Base-by-base conservation (phyloP, 2,888 invertebrate species). In the Alviniconcha strummeri region DNA sequence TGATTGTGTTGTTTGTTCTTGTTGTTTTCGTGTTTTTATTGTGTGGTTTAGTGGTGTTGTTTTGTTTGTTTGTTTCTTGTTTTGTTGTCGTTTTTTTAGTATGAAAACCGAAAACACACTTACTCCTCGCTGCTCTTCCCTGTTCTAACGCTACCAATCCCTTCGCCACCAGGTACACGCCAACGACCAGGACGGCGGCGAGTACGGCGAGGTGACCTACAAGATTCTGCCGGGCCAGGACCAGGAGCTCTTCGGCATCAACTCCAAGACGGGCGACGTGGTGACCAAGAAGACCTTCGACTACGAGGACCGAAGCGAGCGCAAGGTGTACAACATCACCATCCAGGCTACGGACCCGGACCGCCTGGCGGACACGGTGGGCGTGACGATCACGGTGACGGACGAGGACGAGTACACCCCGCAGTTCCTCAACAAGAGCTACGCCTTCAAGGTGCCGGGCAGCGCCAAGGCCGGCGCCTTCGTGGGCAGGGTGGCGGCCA, bases 321-420 rank as follows among this genome's bases (percentile, higher is more conserved):
- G 76, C 7, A 82, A 85, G 19, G 96, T 96, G 83, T 99, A 98
- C 92, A 96, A 96, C 81, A 97, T 99, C 92, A 95, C 96, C 0
- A 95, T 99, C n/a, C 95, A 96, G 90, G 98, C 98, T 0, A 96
- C 95, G 13, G 98, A 99, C 93, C 94, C 96, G 56, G 98, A 97
- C 4, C 97, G 97, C 0, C 96, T 88, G 67, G 95, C 95, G 57
- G 96, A 97, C 0, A 96, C 95, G 17, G 97, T 97, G 0, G 96
- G 96, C 92, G 97, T 98, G 0, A 95, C 96, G 88, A 96, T 99
- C 1, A 97, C 97, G 92, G 96, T 99, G 83, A 89, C 95, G 96
- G 91, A 92, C 81, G 89, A 89, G n/a, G 99, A 99, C 93, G 99
- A 99, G 93, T 99, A 97, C 93, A 96, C 97, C 90, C 99, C 99